phyloP scores from a whole-genome alignment of 2,888 invertebrate species.

The Eristalinus sepulchralis region DNA sequence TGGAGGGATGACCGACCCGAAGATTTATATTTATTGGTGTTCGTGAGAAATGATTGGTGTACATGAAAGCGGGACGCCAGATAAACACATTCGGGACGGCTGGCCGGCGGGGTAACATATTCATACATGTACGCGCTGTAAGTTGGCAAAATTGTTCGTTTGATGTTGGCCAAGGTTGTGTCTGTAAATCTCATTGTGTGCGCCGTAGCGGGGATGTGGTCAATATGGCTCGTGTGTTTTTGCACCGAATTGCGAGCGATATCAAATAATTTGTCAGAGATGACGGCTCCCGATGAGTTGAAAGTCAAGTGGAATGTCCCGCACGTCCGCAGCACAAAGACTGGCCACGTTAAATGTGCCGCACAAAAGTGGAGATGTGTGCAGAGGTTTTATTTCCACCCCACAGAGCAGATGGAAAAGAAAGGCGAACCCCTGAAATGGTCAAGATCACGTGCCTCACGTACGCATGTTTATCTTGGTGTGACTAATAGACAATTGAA shows the following conservation, averaged over 20 bases:
- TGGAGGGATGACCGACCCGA: neutral
- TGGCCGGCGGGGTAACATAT: neutral
- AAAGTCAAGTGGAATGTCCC: neutral
- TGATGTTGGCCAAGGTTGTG: constrained; percentile 1
- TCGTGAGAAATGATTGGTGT: constrained; percentile 14
- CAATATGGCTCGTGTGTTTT: neutral
- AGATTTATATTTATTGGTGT: constrained; percentile 20
- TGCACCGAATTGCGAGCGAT: neutral
- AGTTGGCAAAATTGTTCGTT: neutral
- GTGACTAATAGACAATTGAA: neutral
- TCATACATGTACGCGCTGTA: neutral
- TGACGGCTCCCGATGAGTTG: neutral
- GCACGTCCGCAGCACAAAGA: neutral
- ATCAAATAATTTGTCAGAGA: neutral
- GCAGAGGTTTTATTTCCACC: neutral
- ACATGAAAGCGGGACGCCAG: constrained; percentile 3
- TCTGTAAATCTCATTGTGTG: neutral
- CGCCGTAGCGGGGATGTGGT: neutral
- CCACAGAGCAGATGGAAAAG: neutral
- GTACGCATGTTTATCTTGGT: neutral
- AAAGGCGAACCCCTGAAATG: neutral
- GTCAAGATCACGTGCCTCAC: neutral
- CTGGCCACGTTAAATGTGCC: neutral
- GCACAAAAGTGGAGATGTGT: neutral
- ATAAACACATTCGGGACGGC: neutral